Percentiles rank a stretch among this genome's conserved stretches.
Conservation (phyloP, 2,113 vertebrate species). For the Catharus bicknelli region DNA sequence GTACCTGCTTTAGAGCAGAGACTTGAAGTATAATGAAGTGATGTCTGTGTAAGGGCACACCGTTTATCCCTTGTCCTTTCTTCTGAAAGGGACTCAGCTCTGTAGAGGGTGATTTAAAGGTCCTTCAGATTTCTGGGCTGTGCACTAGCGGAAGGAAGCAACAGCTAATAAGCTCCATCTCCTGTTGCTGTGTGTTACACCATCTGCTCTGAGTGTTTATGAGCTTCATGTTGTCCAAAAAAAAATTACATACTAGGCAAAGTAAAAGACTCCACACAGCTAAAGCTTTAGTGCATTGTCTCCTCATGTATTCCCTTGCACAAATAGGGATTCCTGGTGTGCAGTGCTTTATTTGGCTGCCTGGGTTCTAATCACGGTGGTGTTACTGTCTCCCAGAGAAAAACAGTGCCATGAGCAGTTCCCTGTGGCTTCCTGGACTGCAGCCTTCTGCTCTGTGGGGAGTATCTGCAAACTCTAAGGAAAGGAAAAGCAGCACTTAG, state of each 20-base stretch:
- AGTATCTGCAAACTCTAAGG: neutral
- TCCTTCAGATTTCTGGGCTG: slow-evolving; percentile 4
- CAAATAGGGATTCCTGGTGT: neutral
- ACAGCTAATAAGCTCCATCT: slow-evolving; percentile 26
- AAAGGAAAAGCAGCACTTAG: neutral
- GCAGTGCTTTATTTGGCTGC: neutral
- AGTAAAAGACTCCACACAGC: neutral
- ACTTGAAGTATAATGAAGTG: neutral
- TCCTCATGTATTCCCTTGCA: neutral
- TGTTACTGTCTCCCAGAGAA: neutral
- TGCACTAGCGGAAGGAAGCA: neutral
- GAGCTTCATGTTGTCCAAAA: neutral
- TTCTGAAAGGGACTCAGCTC: neutral
- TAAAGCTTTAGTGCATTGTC: neutral
- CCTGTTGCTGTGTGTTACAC: slow-evolving; percentile 26
- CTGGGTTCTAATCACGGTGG: neutral
- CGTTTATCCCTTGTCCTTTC: neutral
- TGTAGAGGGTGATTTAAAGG: neutral
- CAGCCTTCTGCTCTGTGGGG: neutral
- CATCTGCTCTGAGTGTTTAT: slow-evolving; percentile 35
- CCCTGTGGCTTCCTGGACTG: neutral
- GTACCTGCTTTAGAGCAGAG: neutral
- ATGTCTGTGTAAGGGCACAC: neutral
- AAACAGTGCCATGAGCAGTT: neutral
- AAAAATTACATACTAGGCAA: neutral